Conservation (phyloP, 2,888 invertebrate genomes). For the Hirtodrosophila trivittata region DNA sequence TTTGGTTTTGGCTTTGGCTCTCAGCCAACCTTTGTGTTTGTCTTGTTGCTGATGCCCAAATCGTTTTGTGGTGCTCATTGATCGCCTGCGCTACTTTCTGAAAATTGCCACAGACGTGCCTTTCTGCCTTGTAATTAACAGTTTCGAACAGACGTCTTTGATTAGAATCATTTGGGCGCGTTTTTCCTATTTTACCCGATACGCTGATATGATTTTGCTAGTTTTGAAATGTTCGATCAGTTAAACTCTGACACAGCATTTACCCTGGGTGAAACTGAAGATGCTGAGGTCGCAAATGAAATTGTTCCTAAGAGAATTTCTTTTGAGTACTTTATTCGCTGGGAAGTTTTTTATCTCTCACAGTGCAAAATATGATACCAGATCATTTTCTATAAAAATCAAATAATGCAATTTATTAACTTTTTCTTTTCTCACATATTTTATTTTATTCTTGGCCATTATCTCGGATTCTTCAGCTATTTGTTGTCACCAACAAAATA, state of each 20-base stretch:
- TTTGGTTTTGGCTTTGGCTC: constrained; percentile 28
- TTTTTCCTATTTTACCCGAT: constrained; percentile 33
- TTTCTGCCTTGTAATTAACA: constrained; percentile 74
- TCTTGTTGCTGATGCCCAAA: constrained; percentile 45
- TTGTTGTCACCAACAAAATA: constrained; percentile 27
- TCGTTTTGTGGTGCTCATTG: constrained; percentile 73
- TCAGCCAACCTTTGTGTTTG: constrained; percentile 41
- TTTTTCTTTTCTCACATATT: too few relatives aligned
- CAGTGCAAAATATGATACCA: too few relatives aligned
- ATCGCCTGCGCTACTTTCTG: constrained; percentile 76
- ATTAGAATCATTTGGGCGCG: constrained; percentile 78
- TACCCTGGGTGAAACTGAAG: constrained; percentile 15
- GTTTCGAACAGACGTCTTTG: constrained; percentile 65
- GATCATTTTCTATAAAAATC: too few relatives aligned
- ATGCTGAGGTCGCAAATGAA: neutral
- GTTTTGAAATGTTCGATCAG: constrained; percentile 30
- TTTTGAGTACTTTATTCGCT: too few relatives aligned
- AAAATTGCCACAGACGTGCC: constrained; percentile 75
- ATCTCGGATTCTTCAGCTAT: constrained; percentile 16
- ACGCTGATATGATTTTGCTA: constrained; percentile 31
- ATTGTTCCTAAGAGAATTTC: neutral
- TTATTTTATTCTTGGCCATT: neutral
- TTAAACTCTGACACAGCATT: constrained; percentile 36
- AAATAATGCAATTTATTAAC: too few relatives aligned
- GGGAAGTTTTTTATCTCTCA: too few relatives aligned